These are phyloP conservation scores for Andrena bicolor DNA, from an alignment of 2,888 invertebrate genomes.

Conservation along the genomic window DNA sequence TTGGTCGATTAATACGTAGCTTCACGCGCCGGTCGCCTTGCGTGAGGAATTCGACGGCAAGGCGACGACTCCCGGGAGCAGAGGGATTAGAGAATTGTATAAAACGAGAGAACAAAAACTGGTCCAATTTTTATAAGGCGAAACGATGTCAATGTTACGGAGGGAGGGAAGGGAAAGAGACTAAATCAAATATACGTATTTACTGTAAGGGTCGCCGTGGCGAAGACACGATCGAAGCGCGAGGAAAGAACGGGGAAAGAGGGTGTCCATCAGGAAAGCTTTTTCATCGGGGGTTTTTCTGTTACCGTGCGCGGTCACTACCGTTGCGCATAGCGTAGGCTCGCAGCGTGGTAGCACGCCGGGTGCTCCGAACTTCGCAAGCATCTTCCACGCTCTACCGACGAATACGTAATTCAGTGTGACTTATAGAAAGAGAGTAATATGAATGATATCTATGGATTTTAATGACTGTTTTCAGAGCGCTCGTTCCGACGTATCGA, in stretches of 20 bases:
- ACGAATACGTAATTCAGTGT: conserved; percentile 81
- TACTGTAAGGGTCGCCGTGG: conserved; percentile 52
- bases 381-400: conserved; percentile 74
- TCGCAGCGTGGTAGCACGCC: background rate
- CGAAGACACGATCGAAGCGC: conserved; percentile 46
- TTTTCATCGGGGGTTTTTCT: conserved; percentile 44
- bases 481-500: conserved; percentile 70
- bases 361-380: conserved; percentile 70
- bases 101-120: conserved; percentile 25
- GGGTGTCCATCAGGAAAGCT: conserved; percentile 29
- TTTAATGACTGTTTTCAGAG: conserved; percentile 71
- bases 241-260: background rate
- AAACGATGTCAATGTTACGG: conserved; percentile 44
- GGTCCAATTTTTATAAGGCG: conserved; percentile 65
- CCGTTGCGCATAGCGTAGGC: conserved; percentile 35
- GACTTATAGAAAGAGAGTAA: conserved; percentile 72
- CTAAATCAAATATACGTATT: conserved; percentile 62
- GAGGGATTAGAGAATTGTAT: conserved; percentile 37
- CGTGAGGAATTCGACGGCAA: background rate
- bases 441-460: conserved; percentile 61
- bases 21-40: conserved; percentile 17
- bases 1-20: conserved; percentile 54
- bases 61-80: background rate
- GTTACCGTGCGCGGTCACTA: conserved; percentile 47
- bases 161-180: conserved; percentile 23